Evolutionary conservation across 1,140 invertebrate genomes (phyloP).

Genomic region (Ectropis grisescens): DNA sequence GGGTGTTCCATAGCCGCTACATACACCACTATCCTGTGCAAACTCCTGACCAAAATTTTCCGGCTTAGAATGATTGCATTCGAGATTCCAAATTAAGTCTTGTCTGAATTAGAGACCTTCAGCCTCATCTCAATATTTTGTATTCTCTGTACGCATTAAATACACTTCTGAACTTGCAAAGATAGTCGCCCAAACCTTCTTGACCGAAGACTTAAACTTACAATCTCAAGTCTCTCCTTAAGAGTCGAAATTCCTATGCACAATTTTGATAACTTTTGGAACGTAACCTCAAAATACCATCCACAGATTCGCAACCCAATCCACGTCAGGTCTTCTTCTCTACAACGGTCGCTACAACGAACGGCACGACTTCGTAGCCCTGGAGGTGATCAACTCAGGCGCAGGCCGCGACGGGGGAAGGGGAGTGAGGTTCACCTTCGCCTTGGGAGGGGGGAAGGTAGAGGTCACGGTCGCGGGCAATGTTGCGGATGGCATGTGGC

Average conservation of each 20-base stretch:
- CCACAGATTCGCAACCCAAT: conserved; percentile 90
- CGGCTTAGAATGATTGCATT: too few species aligned
- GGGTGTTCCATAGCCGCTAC: conserved; percentile 79
- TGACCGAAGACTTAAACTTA: too few species aligned
- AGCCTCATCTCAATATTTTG: conserved; percentile 93
- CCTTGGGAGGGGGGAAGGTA: conserved; percentile 84
- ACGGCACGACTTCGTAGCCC: conserved; percentile 92
- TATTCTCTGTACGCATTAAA: too few species aligned
- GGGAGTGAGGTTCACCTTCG: conserved; percentile 90
- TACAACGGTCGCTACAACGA: conserved; percentile 98
- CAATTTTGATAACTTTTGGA: too few species aligned
- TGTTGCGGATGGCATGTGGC: conserved; percentile 94
- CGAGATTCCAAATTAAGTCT: too few species aligned
- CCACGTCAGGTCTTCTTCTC: conserved; percentile 85
- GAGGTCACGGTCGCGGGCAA: conserved; percentile 79
- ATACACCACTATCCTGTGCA: conserved; percentile 76
- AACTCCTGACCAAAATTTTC: conserved; percentile 87
- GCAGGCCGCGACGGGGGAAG: conserved; percentile 74
- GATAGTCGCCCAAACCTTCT: too few species aligned
- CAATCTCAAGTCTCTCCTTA: too few species aligned
- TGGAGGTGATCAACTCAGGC: conserved; percentile 84
- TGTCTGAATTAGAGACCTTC: too few species aligned
- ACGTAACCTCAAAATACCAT: too few species aligned
- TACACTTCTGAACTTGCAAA: too few species aligned
- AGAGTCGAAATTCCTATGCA: too few species aligned